phyloP scores from a whole-genome alignment of 2,113 vertebrate genomes.

The Lasiurus borealis region DNA sequence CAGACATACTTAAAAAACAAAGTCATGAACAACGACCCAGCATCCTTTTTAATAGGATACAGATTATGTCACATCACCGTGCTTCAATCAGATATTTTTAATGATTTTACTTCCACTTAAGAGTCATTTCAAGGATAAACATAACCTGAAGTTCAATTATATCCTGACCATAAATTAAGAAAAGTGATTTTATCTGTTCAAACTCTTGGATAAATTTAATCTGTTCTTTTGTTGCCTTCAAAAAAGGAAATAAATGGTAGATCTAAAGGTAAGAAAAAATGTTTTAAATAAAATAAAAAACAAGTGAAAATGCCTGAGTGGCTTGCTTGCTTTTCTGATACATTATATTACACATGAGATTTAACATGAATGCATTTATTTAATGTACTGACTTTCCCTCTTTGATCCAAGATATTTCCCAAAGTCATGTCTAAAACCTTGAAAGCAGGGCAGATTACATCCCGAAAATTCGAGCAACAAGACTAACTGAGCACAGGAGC shows the following conservation, averaged over 20 bases:
- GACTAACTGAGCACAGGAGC: neutral
- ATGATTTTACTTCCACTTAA: slow-evolving; percentile 5
- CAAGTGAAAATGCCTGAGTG: neutral
- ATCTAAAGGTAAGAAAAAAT: neutral
- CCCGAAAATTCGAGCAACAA: neutral
- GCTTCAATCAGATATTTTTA: neutral
- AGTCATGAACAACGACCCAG: neutral
- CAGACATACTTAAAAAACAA: neutral
- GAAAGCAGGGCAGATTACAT: neutral
- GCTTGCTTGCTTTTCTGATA: neutral
- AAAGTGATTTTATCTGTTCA: slow-evolving; percentile 24
- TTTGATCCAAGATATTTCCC: slow-evolving; percentile 1
- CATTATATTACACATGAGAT: neutral
- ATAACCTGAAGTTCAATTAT: slow-evolving; percentile 19
- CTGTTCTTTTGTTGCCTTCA: slow-evolving; percentile 23
- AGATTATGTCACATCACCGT: neutral
- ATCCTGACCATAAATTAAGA: neutral
- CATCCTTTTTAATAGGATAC: neutral
- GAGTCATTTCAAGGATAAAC: slow-evolving; percentile 41
- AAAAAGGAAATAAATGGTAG: slow-evolving; percentile 19
- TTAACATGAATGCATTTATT: slow-evolving; percentile 12
- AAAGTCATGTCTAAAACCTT: neutral
- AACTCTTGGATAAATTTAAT: slow-evolving; percentile 38
- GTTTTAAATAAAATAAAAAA: slow-evolving; percentile 27
- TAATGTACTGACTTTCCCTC: neutral